Percentiles rank a stretch among this genome's conserved stretches.
These are phyloP conservation scores for Phymanthus crucifer DNA, from an alignment of 92 coral and sea anemone species.

Conservation along the genomic window DNA sequence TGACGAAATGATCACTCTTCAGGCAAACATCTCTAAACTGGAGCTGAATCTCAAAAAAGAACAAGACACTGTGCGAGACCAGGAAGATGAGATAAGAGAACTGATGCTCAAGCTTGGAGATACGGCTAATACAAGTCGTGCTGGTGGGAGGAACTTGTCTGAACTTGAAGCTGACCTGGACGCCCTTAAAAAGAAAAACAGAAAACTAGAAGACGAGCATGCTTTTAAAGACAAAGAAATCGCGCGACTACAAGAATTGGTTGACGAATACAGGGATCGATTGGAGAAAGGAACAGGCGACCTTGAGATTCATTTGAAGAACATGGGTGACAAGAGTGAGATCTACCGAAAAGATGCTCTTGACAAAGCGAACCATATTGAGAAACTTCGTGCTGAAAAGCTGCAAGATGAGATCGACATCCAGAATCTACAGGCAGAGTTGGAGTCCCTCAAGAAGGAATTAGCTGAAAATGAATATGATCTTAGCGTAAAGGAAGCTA, in stretches of 20 bases:
- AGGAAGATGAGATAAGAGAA: conserved; percentile 49
- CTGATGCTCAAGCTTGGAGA: conserved; percentile 47
- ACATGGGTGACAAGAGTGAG: conserved; percentile 63
- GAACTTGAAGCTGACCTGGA: conserved; percentile 39
- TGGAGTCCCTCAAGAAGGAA: conserved; percentile 34
- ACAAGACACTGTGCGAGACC: conserved; percentile 43
- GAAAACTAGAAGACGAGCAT: conserved; percentile 48
- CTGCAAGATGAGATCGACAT: conserved; percentile 52
- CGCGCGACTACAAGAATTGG: conserved; percentile 35
- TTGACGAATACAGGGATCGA: conserved; percentile 56
- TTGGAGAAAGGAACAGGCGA: conserved; percentile 58
- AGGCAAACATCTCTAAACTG: conserved; percentile 41
- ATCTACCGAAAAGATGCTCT: conserved; percentile 61
- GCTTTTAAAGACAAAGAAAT: conserved; percentile 49
- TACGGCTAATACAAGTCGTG: conserved; percentile 43
- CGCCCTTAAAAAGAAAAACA: conserved; percentile 36
- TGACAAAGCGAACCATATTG: conserved; percentile 54
- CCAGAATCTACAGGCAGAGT: conserved; percentile 51
- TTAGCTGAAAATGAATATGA: conserved; percentile 44
- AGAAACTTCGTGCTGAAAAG: conserved; percentile 51
- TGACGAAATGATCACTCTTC: conserved; percentile 48
- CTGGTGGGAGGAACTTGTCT: conserved; percentile 32
- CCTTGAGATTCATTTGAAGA: conserved; percentile 58
- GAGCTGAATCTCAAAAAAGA: conserved; percentile 35
- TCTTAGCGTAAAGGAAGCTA: conserved; percentile 28